phyloP scores from a whole-genome alignment of 2,113 vertebrate genomes.

The Amphiprion percula region DNA sequence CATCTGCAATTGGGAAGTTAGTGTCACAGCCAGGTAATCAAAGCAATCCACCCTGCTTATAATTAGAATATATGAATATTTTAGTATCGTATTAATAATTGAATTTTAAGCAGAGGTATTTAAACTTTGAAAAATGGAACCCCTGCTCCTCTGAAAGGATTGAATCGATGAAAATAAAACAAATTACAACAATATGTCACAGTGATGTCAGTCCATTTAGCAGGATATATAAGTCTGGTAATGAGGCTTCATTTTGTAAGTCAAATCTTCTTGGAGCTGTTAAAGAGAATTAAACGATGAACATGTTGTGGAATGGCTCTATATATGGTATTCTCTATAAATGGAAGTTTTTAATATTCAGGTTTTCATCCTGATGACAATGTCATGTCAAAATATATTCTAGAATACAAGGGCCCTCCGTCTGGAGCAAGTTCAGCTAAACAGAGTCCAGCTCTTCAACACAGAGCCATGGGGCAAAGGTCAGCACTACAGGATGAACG shows the following conservation, averaged over 20 bases:
- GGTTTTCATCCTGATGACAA: neutral
- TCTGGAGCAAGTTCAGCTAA: conserved; percentile 95
- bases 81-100: conserved; percentile 17
- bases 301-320: neutral
- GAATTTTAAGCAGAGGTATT: conserved; percentile 9
- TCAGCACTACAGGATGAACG: conserved; percentile 81
- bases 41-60: conserved; percentile 7
- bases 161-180: conserved; percentile 25
- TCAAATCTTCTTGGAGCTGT: neutral
- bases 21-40: conserved; percentile 9
- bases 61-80: conserved; percentile 31
- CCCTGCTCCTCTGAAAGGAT: neutral
- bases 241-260: neutral
- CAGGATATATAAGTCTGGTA: neutral
- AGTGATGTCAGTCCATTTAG: neutral
- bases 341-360: neutral
- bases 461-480: conserved; percentile 86
- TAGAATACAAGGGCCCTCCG: conserved; percentile 93
- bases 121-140: neutral
- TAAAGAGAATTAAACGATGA: neutral
- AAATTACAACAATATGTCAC: neutral
- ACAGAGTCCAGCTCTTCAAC: conserved; percentile 95
- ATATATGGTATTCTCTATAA: neutral
- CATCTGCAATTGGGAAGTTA: conserved; percentile 1
- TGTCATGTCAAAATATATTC: conserved; percentile 23